Evolutionary conservation across 2,888 invertebrate species (phyloP), one percentile per base, ranked within the genome.

Genomic region (Eurois occulta): DNA sequence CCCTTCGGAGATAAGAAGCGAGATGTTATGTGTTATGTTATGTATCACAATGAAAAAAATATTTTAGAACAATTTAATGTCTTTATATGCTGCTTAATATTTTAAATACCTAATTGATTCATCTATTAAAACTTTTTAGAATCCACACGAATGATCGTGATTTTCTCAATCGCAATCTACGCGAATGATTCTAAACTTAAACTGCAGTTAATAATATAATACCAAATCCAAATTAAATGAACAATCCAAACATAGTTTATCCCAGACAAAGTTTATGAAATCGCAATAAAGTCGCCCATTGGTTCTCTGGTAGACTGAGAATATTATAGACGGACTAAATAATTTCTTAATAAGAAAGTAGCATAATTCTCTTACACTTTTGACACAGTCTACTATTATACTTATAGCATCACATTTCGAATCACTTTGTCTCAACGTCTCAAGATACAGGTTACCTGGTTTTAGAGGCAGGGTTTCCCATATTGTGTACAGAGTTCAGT

Each of bases 261-360:
- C 11, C 18, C 11, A 48, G 48, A 38, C 24, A 41, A 74, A 73
- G 52, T 7, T 73, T 13, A 18, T 74, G 32, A 74, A 52, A 74
- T 52, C 18, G 38, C 13, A 48, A 28, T 48, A 38, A 35, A 16
- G 10, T 72, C 18, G 28, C 4, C 11, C 52, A 73, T 52, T 32
- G 28, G 2, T 28, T 21, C 21, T 21, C 10, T 10, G 18, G 18
- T 52, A 52, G 24, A 41, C 41, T 5, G n/a, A 41, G 10, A 52
- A 52, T 24, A 18, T 38, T 46, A 71, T 16, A 73, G 7, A 24
- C 16, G 21, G 11, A 32, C 7, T 73, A 10, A 72, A 35, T 71
- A 8, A 28, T 16, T 72, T 46, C n/a, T 43, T 43, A 32, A 16
- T 71, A 11, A 32, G 3, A 18, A 28, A 18, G 24, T 38, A 41